Evolutionary conservation across 2,888 invertebrate species (phyloP).

Genomic region (Sphecodes monilicornis): DNA sequence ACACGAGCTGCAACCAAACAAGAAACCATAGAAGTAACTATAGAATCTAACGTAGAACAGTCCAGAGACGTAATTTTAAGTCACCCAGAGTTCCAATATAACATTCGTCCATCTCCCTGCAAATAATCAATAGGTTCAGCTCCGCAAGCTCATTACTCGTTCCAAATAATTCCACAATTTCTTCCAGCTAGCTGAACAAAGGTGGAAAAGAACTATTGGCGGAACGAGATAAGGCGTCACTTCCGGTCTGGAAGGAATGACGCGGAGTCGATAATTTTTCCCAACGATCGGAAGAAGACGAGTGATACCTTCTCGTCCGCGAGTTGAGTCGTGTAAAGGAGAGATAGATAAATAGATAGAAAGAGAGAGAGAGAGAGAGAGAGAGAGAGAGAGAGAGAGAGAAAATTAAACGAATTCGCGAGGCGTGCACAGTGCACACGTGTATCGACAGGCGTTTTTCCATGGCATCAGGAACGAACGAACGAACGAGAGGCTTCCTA

Average conservation of each 20-base stretch:
- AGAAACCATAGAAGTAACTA: too few relatives aligned
- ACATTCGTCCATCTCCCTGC: too few relatives aligned
- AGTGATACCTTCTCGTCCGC: neutral
- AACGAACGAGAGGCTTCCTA: constrained; percentile 24
- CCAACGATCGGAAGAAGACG: neutral
- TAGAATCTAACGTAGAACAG: too few relatives aligned
- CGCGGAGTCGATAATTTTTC: neutral
- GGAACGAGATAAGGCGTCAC: neutral
- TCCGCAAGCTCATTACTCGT: neutral
- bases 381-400: neutral
- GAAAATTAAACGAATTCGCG: neutral
- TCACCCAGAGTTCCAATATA: too few relatives aligned
- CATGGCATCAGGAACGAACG: neutral
- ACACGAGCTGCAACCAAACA: too few relatives aligned
- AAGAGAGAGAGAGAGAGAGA: too few relatives aligned
- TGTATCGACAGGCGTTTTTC: constrained; percentile 68
- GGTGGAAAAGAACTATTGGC: constrained; percentile 1
- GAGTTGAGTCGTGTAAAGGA: too few relatives aligned
- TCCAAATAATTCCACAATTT: neutral
- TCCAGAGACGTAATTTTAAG: too few relatives aligned
- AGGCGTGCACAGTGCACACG: neutral
- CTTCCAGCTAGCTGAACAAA: neutral
- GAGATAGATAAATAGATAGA: too few relatives aligned
- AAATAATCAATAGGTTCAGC: too few relatives aligned
- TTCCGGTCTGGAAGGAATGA: neutral